phyloP scores from a whole-genome alignment of 2,888 invertebrate species.

The Vanessa cardui region DNA sequence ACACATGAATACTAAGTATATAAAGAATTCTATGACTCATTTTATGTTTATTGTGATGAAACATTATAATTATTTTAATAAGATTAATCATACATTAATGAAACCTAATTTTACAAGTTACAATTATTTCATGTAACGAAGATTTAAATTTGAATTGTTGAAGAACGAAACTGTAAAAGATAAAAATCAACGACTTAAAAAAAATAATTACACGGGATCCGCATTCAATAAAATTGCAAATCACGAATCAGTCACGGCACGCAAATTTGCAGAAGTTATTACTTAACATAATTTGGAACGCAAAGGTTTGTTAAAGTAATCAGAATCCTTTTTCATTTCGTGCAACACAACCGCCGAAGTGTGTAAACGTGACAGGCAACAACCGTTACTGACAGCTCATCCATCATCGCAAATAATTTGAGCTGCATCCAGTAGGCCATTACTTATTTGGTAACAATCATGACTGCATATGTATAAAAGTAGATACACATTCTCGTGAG shows the following conservation, averaged over 20 bases:
- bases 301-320: constrained; percentile 15
- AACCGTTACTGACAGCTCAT: constrained; percentile 54
- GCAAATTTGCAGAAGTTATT: constrained; percentile 11
- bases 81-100: too few species aligned
- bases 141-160: too few species aligned
- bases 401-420: constrained; percentile 69
- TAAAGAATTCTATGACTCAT: too few species aligned
- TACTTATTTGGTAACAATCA: constrained; percentile 74
- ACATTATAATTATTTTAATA: too few species aligned
- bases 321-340: constrained; percentile 27
- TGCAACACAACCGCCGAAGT: constrained; percentile 28
- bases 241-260: constrained; percentile 7
- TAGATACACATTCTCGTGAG: constrained; percentile 46
- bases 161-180: too few species aligned
- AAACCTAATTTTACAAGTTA: too few species aligned
- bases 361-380: constrained; percentile 48
- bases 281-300: constrained; percentile 10
- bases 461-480: constrained; percentile 51
- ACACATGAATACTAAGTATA: too few species aligned
- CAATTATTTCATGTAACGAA: too few species aligned
- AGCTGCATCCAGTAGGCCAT: constrained; percentile 54
- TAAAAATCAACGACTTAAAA: too few species aligned
- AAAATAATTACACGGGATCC: too few species aligned
- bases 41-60: too few species aligned
- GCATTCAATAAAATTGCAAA: constrained; percentile 2